A percentile compares a stretch with the other conserved stretches of the same genome.
phyloP scores from a whole-genome alignment of 2,888 invertebrate genomes.

The Pyrrhosoma nymphula region DNA sequence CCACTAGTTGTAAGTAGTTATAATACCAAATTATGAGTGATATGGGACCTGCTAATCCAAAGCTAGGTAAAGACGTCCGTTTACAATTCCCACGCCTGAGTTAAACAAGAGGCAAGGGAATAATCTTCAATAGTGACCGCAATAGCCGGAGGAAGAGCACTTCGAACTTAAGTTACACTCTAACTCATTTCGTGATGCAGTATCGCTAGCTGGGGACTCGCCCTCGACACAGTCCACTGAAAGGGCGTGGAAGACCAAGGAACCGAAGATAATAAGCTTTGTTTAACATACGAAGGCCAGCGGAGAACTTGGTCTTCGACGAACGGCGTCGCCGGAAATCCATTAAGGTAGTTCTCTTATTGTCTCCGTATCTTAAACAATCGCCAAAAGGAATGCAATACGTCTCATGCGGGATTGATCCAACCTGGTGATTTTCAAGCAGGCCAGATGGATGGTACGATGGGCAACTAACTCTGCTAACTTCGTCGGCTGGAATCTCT shows the following conservation, averaged over 20 bases:
- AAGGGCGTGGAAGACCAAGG: constrained; percentile 5
- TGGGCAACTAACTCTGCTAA: neutral
- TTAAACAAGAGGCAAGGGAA: neutral
- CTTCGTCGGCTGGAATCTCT: too few relatives aligned
- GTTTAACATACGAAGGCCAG: neutral
- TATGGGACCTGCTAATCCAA: too few relatives aligned
- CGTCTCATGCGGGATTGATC: neutral
- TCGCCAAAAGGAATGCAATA: neutral
- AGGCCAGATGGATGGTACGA: neutral
- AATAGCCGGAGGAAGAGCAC: neutral
- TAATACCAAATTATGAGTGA: too few relatives aligned
- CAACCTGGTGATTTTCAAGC: neutral
- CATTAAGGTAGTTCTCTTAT: neutral
- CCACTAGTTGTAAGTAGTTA: too few relatives aligned
- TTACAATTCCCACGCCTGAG: too few relatives aligned
- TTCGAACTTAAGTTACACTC: neutral
- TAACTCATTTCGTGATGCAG: neutral
- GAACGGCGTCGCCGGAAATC: neutral
- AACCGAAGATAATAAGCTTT: neutral
- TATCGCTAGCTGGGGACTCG: neutral
- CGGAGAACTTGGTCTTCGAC: neutral
- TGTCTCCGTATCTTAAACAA: neutral
- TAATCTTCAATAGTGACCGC: neutral
- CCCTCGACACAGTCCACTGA: constrained; percentile 16
- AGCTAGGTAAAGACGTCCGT: too few relatives aligned